These are phyloP conservation scores for Vulpes vulpes DNA, from an alignment of 2,113 vertebrate genomes.

Conservation along the genomic window DNA sequence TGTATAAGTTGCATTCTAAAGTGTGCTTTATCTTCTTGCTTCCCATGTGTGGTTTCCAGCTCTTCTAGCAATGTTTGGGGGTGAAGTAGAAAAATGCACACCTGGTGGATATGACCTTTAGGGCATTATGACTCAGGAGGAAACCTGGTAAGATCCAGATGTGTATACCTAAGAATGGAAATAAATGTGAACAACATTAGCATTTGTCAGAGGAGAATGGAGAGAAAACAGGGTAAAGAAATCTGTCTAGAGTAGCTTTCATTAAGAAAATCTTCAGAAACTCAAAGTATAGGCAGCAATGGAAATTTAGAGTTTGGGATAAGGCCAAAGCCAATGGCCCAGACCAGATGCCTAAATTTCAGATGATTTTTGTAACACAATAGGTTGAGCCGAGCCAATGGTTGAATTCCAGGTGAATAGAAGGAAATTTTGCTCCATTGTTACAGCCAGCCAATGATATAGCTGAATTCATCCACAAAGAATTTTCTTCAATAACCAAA, in stretches of 20 bases:
- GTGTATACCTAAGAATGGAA: not conserved
- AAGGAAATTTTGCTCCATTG: not conserved
- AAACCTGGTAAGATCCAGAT: not conserved
- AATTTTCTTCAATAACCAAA: not conserved
- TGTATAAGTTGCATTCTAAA: not conserved
- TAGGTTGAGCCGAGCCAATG: not conserved
- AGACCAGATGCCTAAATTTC: not conserved
- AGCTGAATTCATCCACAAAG: not conserved
- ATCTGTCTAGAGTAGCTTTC: not conserved
- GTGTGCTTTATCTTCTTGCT: not conserved
- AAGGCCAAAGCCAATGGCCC: not conserved
- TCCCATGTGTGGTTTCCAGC: not conserved
- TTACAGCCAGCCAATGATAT: not conserved
- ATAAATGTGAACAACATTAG: not conserved
- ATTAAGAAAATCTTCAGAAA: not conserved
- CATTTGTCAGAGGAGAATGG: not conserved
- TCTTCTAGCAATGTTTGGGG: not conserved
- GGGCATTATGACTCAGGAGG: conserved; percentile 31
- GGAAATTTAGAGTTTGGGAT: not conserved
- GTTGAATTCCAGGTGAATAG: not conserved
- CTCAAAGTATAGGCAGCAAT: not conserved
- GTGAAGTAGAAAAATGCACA: not conserved
- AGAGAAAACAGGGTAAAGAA: not conserved
- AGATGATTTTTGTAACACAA: not conserved
- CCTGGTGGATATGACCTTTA: not conserved